Evolutionary conservation across 2,888 invertebrate genomes (phyloP).

Genomic region (Anagyrus pseudococci): DNA sequence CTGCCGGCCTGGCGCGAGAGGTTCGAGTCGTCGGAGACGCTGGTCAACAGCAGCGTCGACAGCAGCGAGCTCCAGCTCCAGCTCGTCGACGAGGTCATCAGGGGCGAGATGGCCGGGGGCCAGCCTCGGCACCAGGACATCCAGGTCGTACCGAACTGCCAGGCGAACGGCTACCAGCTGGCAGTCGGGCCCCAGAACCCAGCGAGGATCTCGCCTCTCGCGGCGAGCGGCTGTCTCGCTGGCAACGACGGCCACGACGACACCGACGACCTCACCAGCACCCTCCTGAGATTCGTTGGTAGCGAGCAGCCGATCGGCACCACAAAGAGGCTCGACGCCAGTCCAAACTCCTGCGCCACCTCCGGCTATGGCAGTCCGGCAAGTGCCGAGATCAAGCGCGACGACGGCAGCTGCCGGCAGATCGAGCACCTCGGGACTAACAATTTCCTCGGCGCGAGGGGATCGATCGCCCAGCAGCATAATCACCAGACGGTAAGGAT

Average conservation of each 20-base stretch:
- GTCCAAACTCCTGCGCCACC: constrained; percentile 12
- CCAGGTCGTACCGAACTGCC: constrained; percentile 44
- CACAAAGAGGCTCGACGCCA: constrained; percentile 14
- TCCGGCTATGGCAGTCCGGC: constrained; percentile 18
- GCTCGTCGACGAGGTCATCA: constrained; percentile 48
- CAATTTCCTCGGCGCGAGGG: background rate
- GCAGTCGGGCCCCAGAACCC: too few species aligned
- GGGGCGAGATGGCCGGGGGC: constrained; percentile 31
- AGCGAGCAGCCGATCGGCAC: constrained; percentile 8
- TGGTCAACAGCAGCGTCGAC: constrained; percentile 45
- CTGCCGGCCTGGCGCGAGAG: constrained; percentile 38
- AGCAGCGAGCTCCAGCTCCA: constrained; percentile 44
- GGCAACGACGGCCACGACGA: constrained; percentile 5
- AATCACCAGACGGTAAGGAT: constrained; percentile 12
- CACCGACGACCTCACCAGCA: constrained; percentile 22
- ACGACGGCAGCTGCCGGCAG: constrained; percentile 1
- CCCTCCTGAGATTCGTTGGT: constrained; percentile 26
- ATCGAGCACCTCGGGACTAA: background rate
- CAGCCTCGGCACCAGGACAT: constrained; percentile 28
- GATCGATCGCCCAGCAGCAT: background rate
- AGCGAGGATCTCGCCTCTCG: background rate
- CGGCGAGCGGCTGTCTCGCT: background rate
- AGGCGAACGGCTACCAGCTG: background rate
- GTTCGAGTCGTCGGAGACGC: constrained; percentile 42
- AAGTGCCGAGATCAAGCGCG: constrained; percentile 5